Evolutionary conservation across 2,888 invertebrate species (phyloP).

Genomic region (Melanotus villosus): DNA sequence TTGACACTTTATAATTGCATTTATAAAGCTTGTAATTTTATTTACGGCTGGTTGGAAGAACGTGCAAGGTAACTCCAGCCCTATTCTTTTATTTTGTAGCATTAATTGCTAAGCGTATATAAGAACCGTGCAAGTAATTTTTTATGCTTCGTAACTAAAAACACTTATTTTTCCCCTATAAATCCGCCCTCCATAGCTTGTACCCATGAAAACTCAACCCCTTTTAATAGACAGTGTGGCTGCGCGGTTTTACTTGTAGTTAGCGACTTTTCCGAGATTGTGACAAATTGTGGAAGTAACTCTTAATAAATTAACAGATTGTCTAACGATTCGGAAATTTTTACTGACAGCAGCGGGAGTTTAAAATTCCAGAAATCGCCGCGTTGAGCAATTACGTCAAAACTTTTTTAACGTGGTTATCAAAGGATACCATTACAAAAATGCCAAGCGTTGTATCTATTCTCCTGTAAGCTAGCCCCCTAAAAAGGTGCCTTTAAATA

Average conservation of each 20-base stretch:
- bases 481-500: no score
- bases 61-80: constrained; percentile 2
- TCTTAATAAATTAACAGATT: not conserved
- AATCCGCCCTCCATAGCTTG: constrained; percentile 1
- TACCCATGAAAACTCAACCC: not conserved
- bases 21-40: constrained; percentile 27
- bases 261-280: not conserved
- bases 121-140: constrained; percentile 5
- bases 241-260: not conserved
- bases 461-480: no score
- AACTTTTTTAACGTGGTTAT: no score
- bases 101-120: constrained; percentile 1
- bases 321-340: not conserved
- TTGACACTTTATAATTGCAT: constrained; percentile 34
- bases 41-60: constrained; percentile 13
- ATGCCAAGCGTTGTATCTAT: no score
- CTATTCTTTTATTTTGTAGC: constrained; percentile 1
- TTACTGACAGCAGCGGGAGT: no score
- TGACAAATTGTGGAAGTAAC: constrained; percentile 1
- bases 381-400: no score
- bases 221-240: not conserved
- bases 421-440: no score
- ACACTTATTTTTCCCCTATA: not conserved
- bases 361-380: no score
- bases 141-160: not conserved